Evolutionary conservation across 1,140 invertebrate genomes (phyloP).

Genomic region (Panagrolaimus sp.): DNA sequence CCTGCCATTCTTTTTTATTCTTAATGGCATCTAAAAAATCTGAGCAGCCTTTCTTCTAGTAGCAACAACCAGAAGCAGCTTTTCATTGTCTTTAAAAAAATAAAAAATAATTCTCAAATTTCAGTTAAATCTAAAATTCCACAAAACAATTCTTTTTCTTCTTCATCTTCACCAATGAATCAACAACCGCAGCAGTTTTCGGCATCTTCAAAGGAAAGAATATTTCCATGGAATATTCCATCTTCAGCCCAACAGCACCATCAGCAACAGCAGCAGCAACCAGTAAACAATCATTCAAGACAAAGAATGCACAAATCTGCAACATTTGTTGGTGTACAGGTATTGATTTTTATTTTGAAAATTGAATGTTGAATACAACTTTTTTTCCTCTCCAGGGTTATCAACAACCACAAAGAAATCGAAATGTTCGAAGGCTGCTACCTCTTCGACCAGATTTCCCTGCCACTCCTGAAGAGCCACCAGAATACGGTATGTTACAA

Average conservation of each 20-base stretch:
- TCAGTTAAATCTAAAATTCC: too few species aligned
- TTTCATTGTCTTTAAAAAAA: too few species aligned
- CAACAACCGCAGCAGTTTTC: too few species aligned
- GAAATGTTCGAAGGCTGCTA: constrained; percentile 1
- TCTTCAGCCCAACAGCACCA: neutral
- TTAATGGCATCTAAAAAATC: too few species aligned
- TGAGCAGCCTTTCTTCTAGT: too few species aligned
- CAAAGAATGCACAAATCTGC: constrained; percentile 1
- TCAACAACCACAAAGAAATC: neutral
- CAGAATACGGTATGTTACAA: constrained; percentile 4
- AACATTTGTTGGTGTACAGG: neutral
- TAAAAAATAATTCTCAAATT: too few species aligned
- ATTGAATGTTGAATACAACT: neutral
- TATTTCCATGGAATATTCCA: neutral
- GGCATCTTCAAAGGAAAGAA: too few species aligned
- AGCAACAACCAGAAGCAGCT: too few species aligned
- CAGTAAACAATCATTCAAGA: neutral
- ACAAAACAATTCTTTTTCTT: too few species aligned
- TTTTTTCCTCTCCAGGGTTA: neutral
- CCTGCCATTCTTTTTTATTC: too few species aligned
- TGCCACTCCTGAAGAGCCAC: constrained; percentile 1
- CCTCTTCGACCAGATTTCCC: constrained; percentile 12
- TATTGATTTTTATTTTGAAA: neutral
- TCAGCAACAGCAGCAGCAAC: neutral
- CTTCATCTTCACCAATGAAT: too few species aligned